A percentile compares a stretch with the other conserved stretches of the same genome.
These are phyloP conservation scores for Cistogaster globosa DNA, from an alignment of 2,888 invertebrate genomes.

Conservation along the genomic window DNA sequence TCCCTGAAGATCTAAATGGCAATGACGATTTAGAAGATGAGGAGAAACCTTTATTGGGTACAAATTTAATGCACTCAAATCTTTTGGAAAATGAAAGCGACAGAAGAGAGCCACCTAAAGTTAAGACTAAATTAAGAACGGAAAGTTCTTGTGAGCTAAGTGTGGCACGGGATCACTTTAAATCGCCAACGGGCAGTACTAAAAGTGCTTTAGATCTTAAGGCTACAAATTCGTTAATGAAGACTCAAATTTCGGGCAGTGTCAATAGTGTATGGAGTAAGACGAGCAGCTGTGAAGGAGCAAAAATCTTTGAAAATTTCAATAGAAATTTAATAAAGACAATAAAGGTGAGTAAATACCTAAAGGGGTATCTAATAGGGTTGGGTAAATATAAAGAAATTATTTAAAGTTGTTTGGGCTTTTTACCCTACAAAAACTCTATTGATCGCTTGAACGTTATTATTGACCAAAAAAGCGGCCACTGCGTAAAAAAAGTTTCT, in stretches of 20 bases:
- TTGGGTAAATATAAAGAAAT: too few relatives aligned
- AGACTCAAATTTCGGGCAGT: conserved; percentile 80
- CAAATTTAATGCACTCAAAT: conserved; percentile 72
- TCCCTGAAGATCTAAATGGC: conserved; percentile 45
- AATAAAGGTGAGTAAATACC: conserved; percentile 79
- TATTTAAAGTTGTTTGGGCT: too few relatives aligned
- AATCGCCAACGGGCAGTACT: conserved; percentile 71
- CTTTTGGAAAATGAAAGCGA: conserved; percentile 67
- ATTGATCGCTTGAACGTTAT: too few relatives aligned
- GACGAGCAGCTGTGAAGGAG: conserved; percentile 82
- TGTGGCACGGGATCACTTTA: conserved; percentile 51
- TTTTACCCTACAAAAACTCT: too few relatives aligned
- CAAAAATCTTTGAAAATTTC: conserved; percentile 83
- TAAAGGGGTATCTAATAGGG: background rate
- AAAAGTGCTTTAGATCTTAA: conserved; percentile 69
- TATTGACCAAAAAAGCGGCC: too few relatives aligned
- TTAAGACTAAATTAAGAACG: conserved; percentile 61
- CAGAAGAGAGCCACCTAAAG: conserved; percentile 40
- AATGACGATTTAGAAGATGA: conserved; percentile 76
- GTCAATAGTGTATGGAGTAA: conserved; percentile 83
- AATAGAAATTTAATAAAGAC: conserved; percentile 83
- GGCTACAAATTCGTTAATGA: conserved; percentile 69
- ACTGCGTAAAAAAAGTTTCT: too few relatives aligned
- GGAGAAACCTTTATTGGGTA: conserved; percentile 77
- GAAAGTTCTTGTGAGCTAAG: conserved; percentile 67